Conservation (phyloP, 2,888 invertebrate species). For the Pachycephus smyrnensis region DNA sequence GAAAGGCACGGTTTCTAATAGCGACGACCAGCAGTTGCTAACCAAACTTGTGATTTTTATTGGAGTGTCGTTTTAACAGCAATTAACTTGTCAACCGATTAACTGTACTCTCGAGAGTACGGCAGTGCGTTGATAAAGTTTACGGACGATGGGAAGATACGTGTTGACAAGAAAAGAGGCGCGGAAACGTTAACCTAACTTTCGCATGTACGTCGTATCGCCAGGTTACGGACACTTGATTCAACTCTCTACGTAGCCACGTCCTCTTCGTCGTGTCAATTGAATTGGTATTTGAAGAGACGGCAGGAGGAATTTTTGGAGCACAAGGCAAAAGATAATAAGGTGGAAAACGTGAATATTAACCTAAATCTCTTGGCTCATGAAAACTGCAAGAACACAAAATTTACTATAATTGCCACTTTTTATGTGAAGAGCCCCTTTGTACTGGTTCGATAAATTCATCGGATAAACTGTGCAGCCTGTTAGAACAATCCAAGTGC, state of each 20-base stretch:
- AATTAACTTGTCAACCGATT: background rate
- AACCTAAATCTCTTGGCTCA: background rate
- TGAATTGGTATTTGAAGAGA: background rate
- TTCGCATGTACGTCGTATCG: background rate
- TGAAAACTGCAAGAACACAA: background rate
- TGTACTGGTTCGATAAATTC: background rate
- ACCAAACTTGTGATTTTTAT: background rate
- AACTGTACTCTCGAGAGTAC: background rate
- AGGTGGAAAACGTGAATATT: background rate
- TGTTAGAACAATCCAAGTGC: background rate
- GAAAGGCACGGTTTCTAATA: background rate
- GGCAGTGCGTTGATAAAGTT: background rate
- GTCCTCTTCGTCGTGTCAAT: background rate
- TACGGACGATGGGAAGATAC: background rate
- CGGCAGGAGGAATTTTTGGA: background rate
- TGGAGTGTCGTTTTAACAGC: background rate
- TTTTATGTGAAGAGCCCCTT: background rate
- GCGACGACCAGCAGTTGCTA: background rate
- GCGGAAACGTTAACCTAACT: conserved; percentile 6
- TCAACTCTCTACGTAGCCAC: background rate
- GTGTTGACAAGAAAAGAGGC: background rate
- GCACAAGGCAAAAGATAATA: background rate
- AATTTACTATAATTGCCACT: background rate
- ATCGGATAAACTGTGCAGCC: background rate
- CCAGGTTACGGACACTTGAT: background rate